phyloP scores from a whole-genome alignment of 2,797 vertebrate species.

The Microctenopoma stevenorrisi region DNA sequence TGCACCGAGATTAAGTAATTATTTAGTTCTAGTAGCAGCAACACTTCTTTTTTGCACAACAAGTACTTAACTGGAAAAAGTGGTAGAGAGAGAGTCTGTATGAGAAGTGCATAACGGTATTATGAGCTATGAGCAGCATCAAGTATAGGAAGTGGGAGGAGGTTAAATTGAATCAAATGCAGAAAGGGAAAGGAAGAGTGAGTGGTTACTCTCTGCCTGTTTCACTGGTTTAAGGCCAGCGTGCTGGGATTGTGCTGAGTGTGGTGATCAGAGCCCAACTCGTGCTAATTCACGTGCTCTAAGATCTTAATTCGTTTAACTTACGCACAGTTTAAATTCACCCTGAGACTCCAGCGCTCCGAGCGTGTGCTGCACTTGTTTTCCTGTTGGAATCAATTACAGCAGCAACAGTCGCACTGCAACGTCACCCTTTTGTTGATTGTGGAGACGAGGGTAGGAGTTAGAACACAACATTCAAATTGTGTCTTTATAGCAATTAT shows the following conservation, averaged over 20 bases:
- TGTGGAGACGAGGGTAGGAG: constrained; percentile 7
- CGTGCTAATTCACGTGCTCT: background rate
- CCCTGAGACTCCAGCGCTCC: constrained; percentile 10
- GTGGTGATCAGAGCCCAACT: constrained; percentile 44
- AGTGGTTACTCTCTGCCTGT: constrained; percentile 64
- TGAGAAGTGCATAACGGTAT: constrained; percentile 4
- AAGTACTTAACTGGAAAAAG: too few relatives aligned
- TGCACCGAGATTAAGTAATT: too few relatives aligned
- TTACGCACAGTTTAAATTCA: constrained; percentile 54
- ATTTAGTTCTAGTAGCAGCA: too few relatives aligned
- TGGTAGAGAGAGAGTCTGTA: background rate
- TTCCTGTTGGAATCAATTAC: constrained; percentile 55
- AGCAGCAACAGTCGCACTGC: constrained; percentile 10
- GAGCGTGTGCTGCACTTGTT: constrained; percentile 24
- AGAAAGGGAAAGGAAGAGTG: background rate
- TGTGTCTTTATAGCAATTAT: constrained; percentile 15
- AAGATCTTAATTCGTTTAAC: constrained; percentile 45
- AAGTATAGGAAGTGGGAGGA: constrained; percentile 2
- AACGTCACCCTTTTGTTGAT: constrained; percentile 43
- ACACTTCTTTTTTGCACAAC: too few relatives aligned
- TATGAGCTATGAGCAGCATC: background rate
- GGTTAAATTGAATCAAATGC: constrained; percentile 37
- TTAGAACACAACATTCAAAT: constrained; percentile 1
- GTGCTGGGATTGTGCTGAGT: constrained; percentile 69
- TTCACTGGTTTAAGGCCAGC: constrained; percentile 46